Evolutionary conservation across 2,113 vertebrate species (phyloP), one percentile per base, ranked within the genome.

Genomic region (Prochilodus magdalenae): DNA sequence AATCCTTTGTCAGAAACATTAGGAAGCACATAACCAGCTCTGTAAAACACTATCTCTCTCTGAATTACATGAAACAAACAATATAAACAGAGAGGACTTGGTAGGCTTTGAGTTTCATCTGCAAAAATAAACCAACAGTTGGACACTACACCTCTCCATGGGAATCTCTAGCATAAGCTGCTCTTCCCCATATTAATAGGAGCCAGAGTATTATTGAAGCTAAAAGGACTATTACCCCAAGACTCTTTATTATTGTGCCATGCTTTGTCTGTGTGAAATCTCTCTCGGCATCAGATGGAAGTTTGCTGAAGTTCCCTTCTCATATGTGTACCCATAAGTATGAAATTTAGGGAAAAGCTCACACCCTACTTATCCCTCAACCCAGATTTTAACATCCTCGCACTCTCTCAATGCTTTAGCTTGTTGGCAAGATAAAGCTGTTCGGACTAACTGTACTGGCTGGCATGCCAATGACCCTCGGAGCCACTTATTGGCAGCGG

Each of bases 391-490:
- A 66, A 66, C 69, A 51, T 60, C 74, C 67, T 47, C 29, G 69
- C 47, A 70, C 76, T 77, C 75, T 65, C 60, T 74, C 53, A 78
- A 55, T 27, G 33, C 65, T 80, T 59, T 18, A 66, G 40, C 51
- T n/a, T 76, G 44, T 67, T 80, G 84, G 66, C 73, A 77, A 60
- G 66, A 55, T 55, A 24, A n/a, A 33, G 57, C 18, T n/a, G 57
- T 75, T 83, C 66, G 55, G 67, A 40, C n/a, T 27, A 26, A 47
- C 29, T 73, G 71, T 36, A 51, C 59, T 83, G 63, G 71, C 60
- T 83, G 40, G 74, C 63, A 84, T 81, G 81, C 78, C 65, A 75
- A 81, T 65, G 85, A 75, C 66, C 73, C 77, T 75, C 36, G 30
- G 65, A 80, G 73, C 73, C 65, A 40, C 18, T 78, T 27, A 49